phyloP scores from a whole-genome alignment of 2,113 vertebrate genomes.

The Arvicanthis niloticus region DNA sequence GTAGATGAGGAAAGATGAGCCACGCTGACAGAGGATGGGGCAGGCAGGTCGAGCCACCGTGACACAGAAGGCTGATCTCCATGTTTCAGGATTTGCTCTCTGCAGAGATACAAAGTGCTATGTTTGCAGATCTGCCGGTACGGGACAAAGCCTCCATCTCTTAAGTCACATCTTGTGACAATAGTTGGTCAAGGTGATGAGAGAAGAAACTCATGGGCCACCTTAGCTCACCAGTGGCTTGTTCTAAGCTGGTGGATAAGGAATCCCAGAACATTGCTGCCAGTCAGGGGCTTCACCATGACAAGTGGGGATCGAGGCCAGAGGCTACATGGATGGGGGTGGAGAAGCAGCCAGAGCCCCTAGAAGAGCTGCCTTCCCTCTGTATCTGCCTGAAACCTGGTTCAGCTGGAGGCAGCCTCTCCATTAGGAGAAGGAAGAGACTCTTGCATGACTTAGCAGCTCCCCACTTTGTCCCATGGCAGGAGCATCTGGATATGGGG shows the following conservation, averaged over 20 bases:
- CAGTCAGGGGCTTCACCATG: not conserved
- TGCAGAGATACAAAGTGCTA: conserved; percentile 87
- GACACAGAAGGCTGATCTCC: conserved; percentile 83
- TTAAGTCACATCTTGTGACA: not conserved
- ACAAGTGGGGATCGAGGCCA: not conserved
- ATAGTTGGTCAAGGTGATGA: not conserved
- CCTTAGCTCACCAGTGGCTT: not conserved
- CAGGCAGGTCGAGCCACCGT: conserved; percentile 73
- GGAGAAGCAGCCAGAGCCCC: accelerated
- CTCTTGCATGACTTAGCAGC: not conserved
- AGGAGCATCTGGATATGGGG: accelerated
- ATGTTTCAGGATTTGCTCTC: conserved; percentile 86
- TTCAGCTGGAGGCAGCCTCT: no score
- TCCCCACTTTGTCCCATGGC: accelerated
- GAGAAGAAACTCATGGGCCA: not conserved
- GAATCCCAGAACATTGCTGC: no score
- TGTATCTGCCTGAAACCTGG: not conserved
- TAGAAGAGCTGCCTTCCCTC: accelerated
- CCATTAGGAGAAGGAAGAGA: not conserved
- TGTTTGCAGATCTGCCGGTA: conserved; percentile 88
- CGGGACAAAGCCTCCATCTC: conserved; percentile 1
- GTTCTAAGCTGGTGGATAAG: not conserved
- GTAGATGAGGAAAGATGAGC: conserved; percentile 83
- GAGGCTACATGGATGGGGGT: no score
- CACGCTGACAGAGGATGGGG: conserved; percentile 86